phyloP scores from a whole-genome alignment of 1,140 invertebrate genomes.

The Papilio machaon region DNA sequence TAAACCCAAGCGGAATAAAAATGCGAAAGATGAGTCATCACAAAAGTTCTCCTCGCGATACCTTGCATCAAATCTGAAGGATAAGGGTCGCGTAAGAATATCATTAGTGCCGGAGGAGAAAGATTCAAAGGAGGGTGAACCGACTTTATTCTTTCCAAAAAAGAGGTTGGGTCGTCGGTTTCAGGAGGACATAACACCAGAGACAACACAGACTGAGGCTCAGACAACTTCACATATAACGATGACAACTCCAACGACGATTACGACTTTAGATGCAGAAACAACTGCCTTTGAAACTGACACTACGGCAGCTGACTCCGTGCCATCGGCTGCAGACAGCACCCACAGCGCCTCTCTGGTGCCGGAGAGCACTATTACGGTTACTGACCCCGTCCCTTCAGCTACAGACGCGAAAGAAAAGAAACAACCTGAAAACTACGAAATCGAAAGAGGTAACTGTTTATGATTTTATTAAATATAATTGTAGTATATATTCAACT shows the following conservation, averaged over 20 bases:
- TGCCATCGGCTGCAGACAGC: slow-evolving; percentile 39
- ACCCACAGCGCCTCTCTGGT: neutral
- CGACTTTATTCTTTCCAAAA: slow-evolving; percentile 69
- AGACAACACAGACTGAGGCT: slow-evolving; percentile 48
- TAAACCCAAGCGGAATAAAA: slow-evolving; percentile 30
- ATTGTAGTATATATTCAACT: too few relatives aligned
- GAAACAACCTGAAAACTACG: slow-evolving; percentile 53
- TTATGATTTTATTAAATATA: neutral
- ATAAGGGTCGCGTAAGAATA: slow-evolving; percentile 60
- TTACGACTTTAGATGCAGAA: slow-evolving; percentile 34
- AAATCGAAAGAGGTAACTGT: slow-evolving; percentile 60
- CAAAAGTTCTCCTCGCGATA: slow-evolving; percentile 55
- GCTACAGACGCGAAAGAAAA: slow-evolving; percentile 59
- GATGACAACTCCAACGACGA: slow-evolving; percentile 14
- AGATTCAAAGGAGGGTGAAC: slow-evolving; percentile 62
- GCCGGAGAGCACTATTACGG: slow-evolving; percentile 35
- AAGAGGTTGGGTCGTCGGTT: slow-evolving; percentile 53
- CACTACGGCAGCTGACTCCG: slow-evolving; percentile 40
- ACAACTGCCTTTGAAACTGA: slow-evolving; percentile 38
- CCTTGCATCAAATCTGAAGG: slow-evolving; percentile 40
- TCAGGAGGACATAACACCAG: slow-evolving; percentile 47
- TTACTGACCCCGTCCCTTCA: slow-evolving; percentile 56
- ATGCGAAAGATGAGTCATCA: slow-evolving; percentile 33
- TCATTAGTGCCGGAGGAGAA: slow-evolving; percentile 62
- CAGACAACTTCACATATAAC: slow-evolving; percentile 42